Percentiles rank a stretch among this genome's conserved stretches.
Evolutionary conservation across 1,140 invertebrate genomes (phyloP).

Genomic region (Meloidogyne hapla): DNA sequence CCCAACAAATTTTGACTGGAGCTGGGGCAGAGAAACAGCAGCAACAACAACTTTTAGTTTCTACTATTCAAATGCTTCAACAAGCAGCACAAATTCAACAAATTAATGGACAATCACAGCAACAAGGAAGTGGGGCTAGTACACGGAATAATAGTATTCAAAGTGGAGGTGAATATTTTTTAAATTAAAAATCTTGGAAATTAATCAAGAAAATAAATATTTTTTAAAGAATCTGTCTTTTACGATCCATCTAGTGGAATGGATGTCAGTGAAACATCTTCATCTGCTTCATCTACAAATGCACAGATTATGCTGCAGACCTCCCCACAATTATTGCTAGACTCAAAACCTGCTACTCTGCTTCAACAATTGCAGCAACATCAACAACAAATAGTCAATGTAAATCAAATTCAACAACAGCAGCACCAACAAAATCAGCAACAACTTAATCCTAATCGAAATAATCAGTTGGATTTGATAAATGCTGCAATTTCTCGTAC

Average conservation of each 20-base stretch:
- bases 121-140: slow-evolving; percentile 12
- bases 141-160: slow-evolving; percentile 32
- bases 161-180: background rate
- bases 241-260: slow-evolving; percentile 40
- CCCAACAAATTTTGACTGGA: slow-evolving; percentile 7
- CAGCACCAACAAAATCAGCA: slow-evolving; percentile 9
- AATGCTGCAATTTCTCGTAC: slow-evolving; percentile 25
- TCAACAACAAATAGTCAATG: slow-evolving; percentile 23
- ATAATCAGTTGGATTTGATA: slow-evolving; percentile 12
- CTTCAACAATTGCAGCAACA: slow-evolving; percentile 26
- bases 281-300: slow-evolving; percentile 46
- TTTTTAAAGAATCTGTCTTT: slow-evolving; percentile 25
- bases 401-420: slow-evolving; percentile 19
- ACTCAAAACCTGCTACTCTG: slow-evolving; percentile 2
- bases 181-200: background rate
- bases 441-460: no score
- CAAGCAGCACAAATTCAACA: slow-evolving; percentile 26
- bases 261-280: slow-evolving; percentile 50
- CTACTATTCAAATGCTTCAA: slow-evolving; percentile 22
- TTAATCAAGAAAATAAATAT: slow-evolving; percentile 6
- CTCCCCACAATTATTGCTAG: slow-evolving; percentile 15
- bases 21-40: slow-evolving; percentile 6
- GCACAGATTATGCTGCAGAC: slow-evolving; percentile 35
- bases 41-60: slow-evolving; percentile 18
- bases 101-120: slow-evolving; percentile 9